These are phyloP conservation scores for Propsilocerus akamusi DNA, from an alignment of 1,140 invertebrate species.

Conservation along the genomic window DNA sequence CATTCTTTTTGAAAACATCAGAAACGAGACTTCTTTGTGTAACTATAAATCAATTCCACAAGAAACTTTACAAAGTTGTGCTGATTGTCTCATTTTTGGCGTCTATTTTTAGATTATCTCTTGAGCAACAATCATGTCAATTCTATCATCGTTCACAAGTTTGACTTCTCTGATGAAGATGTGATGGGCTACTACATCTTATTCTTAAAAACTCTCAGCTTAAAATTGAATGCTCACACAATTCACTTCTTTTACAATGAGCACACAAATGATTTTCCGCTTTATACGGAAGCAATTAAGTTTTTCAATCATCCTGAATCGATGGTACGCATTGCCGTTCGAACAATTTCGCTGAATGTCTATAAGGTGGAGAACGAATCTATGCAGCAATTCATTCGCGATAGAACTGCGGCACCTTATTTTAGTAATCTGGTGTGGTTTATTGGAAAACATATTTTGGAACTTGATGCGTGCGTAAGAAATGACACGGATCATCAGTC, in stretches of 20 bases:
- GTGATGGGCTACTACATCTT: conserved; percentile 99
- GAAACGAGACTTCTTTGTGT: conserved; percentile 97
- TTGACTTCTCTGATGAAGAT: conserved; percentile 99
- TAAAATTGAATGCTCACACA: conserved; percentile 96
- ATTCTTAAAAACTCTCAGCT: conserved; percentile 92
- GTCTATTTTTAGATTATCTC: conserved; percentile 76
- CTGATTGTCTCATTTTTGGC: no score
- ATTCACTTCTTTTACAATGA: conserved; percentile 99
- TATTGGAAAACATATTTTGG: conserved; percentile 94
- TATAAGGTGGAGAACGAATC: conserved; percentile 88
- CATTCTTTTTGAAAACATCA: conserved; percentile 98
- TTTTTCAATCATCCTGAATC: conserved; percentile 98
- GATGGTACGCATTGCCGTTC: conserved; percentile 96
- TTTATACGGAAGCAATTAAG: conserved; percentile 98
- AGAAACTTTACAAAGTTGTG: conserved; percentile 5
- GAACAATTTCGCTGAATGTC: conserved; percentile 94
- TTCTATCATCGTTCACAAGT: conserved; percentile 97
- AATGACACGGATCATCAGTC: conserved; percentile 88
- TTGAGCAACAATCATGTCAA: conserved; percentile 99
- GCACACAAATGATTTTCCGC: conserved; percentile 97
- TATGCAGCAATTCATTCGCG: conserved; percentile 90
- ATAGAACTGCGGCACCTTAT: conserved; percentile 90
- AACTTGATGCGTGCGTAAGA: conserved; percentile 86
- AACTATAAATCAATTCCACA: conserved; percentile 30
- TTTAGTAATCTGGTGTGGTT: conserved; percentile 99